These are phyloP conservation scores for Sylvia atricapilla DNA, from an alignment of 2,113 vertebrate species.

Conservation along the genomic window DNA sequence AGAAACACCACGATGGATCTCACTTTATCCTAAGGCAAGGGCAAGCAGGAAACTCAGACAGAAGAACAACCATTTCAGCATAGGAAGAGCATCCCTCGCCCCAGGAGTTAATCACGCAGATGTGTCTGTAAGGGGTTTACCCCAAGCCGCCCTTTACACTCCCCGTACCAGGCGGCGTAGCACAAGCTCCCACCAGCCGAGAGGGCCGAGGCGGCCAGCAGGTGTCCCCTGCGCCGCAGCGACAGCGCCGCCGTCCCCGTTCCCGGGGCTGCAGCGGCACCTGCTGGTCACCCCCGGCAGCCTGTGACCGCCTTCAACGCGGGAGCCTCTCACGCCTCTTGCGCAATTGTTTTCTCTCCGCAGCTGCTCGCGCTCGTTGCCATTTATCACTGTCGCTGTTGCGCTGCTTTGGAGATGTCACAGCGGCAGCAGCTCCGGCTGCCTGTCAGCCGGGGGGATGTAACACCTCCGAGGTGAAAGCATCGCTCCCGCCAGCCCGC, in stretches of 20 bases:
- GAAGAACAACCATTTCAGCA: neutral
- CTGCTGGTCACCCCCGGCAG: slow-evolving; percentile 39
- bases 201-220: neutral
- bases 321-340: neutral
- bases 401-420: neutral
- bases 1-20: neutral
- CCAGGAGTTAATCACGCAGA: neutral
- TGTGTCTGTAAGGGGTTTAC: neutral
- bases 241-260: accelerated
- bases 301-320: neutral
- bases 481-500: accelerated
- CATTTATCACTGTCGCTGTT: neutral
- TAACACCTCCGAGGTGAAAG: neutral
- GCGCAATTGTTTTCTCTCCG: too few relatives aligned
- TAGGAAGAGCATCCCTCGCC: neutral
- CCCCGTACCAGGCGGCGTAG: neutral
- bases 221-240: neutral
- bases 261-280: slow-evolving; percentile 37
- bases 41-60: neutral
- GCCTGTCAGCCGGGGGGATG: neutral
- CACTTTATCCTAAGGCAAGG: neutral
- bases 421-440: neutral
- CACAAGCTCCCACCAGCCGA: accelerated
- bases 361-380: neutral
- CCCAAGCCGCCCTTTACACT: accelerated